Evolutionary conservation across 2,888 invertebrate genomes (phyloP), one percentile per base, ranked within the genome.

Genomic region (Nineta flava): DNA sequence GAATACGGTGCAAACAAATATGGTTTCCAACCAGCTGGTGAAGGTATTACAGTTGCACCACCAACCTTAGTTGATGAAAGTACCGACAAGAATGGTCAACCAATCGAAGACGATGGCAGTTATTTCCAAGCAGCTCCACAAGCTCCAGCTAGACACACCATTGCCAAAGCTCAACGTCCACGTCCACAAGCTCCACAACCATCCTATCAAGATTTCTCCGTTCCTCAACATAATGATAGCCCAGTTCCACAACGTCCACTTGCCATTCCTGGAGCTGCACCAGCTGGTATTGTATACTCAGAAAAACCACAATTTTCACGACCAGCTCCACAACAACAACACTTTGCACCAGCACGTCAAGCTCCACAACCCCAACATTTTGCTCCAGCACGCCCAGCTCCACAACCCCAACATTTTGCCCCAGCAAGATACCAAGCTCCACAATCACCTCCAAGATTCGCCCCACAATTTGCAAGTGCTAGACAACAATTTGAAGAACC

Each of bases 1-100:
- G 90, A 91, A 62, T 92, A 92, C 62, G 90, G 90, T 6, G 90
- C 90, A 35, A 85, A 88, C 66, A 85, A 85, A 64, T 84, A 79
- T 61, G 90, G 90, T 0, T 90, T 90, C 75, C 86, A 86, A 63
- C 90, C 90, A 0, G 74, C 83, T 2, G 88, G 88, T 1, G 87
- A 88, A 60, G 88, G 88, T 40, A 88, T 90, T 63, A 87, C 87
- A 0, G 87, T 88, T 9, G 74, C 78, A 12, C 76, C 77, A 0
- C 76, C 77, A 48, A 77, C 77, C 1, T 65, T 77, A 2, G 77
- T 75, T 13, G 75, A 76, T 51, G 76, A 77, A 60, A 70, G 74
- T 58, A 73, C 65, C 34, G 65, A 67, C 57, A 57, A 62, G 63
- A 62, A 55, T 66, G 47, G 55, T 52, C 41, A 15, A 31, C 61